Evolutionary conservation across 1,140 invertebrate species (phyloP).

Genomic region (Pseudomyrmex dendroicus): DNA sequence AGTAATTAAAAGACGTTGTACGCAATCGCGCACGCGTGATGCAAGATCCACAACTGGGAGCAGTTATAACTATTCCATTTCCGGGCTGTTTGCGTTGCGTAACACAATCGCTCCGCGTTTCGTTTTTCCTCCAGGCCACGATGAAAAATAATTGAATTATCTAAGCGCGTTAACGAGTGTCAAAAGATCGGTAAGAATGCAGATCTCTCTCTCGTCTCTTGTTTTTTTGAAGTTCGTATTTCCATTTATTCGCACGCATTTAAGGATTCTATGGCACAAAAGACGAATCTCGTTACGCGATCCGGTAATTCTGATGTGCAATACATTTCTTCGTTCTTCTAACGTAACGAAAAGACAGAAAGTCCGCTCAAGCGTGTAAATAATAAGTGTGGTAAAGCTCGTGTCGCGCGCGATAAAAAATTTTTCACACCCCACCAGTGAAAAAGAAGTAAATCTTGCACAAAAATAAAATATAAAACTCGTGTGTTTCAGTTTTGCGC

Average conservation of each 20-base stretch:
- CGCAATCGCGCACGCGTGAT: background rate
- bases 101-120: conserved; percentile 1
- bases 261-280: conserved; percentile 4
- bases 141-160: conserved; percentile 36
- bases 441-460: background rate
- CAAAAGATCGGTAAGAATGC: background rate
- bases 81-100: background rate
- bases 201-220: background rate
- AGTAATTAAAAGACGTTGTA: background rate
- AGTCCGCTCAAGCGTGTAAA: background rate
- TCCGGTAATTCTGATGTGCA: background rate
- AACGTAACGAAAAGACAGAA: background rate
- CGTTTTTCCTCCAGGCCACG: conserved; percentile 2
- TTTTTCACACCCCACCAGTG: too few relatives aligned
- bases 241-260: conserved; percentile 9
- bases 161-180: conserved; percentile 12
- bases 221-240: background rate
- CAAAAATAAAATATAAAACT: background rate
- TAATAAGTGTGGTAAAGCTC: background rate
- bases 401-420: too few relatives aligned
- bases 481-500: too few relatives aligned
- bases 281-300: background rate
- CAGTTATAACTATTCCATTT: conserved; percentile 26
- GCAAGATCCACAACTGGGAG: conserved; percentile 2
- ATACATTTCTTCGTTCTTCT: background rate